Base-by-base conservation (phyloP, 2,888 invertebrate genomes). In the Tyria jacobaeae region DNA sequence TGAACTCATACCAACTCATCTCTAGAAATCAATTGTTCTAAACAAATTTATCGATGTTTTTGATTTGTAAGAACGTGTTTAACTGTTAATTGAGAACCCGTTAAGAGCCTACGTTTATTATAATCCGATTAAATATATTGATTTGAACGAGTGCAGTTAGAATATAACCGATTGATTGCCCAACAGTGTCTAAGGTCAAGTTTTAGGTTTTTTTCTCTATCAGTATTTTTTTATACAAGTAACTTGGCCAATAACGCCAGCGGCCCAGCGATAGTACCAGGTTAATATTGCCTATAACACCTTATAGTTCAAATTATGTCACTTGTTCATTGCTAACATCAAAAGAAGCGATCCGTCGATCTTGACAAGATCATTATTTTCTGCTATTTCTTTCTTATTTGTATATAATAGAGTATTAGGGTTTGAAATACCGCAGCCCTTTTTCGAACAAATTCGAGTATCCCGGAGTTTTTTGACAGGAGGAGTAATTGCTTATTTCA, bases 1-100 rank as follows among this genome's bases (percentile, higher is more conserved):
- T 83, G 66, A 82, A 87, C 80, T 85, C 88, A 89, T 89, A 89
- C 89, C 89, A 89, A 65, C 54, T 67, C 74, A 60, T 76, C 75
- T 76, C 57, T 76, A 71, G n/a, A 77, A 80, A 78, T 44, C 17
- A 78, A n/a, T 66, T 65, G 68, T 66, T 85, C 84, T 83, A 79
- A 82, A 86, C 82, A 81, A 84, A 82, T 85, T 78, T 82, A 85
- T 86, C 83, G 76, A 82, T 78, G 78, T 81, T 82, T 77, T 82
- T 71, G 73, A 72, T 70, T 76, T 79, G 62, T 77, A 73, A 66
- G 49, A 63, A 68, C 66, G 68, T 53, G 31, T 56, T 83, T 68
- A 67, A 75, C 76, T 80, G 70, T 62, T 27, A 76, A 76, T 81
- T 79, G 27, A 37, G 21, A 58, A 87, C 81, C 83, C 81, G 70